Conservation (phyloP, 2,888 invertebrate species). For the Ormyrus rosae region DNA sequence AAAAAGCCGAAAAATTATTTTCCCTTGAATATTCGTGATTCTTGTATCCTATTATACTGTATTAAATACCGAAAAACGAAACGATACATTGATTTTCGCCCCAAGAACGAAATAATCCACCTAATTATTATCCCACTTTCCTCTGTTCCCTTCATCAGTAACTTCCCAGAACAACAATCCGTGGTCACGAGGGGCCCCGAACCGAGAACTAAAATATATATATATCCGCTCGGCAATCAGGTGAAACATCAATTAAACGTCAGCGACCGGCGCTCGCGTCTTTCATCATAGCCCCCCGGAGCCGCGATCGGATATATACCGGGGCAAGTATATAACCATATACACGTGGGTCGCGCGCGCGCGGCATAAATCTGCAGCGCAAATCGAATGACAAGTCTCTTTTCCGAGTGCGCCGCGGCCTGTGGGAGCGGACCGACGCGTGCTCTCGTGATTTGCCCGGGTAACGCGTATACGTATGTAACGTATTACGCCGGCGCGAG, state of each 20-base stretch:
- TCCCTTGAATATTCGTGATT: too few relatives aligned
- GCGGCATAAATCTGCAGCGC: slow-evolving; percentile 32
- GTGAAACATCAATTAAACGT: slow-evolving; percentile 31
- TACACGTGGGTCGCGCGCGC: not conserved
- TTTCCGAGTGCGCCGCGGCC: not conserved
- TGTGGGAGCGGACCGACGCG: not conserved
- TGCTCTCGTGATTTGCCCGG: slow-evolving; percentile 14
- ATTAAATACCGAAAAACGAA: too few relatives aligned
- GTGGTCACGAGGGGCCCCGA: not conserved
- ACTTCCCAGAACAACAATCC: too few relatives aligned
- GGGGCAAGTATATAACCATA: too few relatives aligned
- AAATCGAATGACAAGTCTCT: slow-evolving; percentile 44
- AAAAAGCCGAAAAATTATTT: too few relatives aligned
- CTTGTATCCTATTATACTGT: too few relatives aligned
- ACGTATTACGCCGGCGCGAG: too few relatives aligned
- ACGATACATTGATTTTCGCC: too few relatives aligned
- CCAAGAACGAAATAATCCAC: too few relatives aligned
- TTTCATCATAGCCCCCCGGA: slow-evolving; percentile 5
- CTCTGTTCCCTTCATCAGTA: too few relatives aligned
- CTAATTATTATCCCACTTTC: too few relatives aligned
- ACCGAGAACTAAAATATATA: not conserved
- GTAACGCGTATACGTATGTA: not conserved
- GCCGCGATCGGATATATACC: not conserved
- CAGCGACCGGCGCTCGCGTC: not conserved
- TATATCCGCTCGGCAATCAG: slow-evolving; percentile 13